Conservation (phyloP, 1,140 invertebrate species). For the Drosophila ironensis region DNA sequence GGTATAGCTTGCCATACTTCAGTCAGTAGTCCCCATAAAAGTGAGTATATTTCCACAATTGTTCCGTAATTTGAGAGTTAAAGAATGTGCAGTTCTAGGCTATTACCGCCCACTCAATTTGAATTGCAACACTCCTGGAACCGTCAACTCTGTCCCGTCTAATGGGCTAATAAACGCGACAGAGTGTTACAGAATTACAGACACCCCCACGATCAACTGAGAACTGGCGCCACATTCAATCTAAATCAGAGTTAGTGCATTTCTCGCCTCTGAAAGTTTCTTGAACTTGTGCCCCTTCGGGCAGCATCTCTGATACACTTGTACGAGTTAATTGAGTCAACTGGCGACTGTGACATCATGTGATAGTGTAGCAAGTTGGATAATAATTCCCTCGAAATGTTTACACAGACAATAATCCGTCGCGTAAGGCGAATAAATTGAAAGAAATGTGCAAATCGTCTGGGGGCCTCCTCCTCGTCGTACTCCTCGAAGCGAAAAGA, state of each 20-base stretch:
- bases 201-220: neutral
- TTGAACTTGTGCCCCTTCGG: constrained; percentile 48
- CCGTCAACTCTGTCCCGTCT: constrained; percentile 5
- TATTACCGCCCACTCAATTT: neutral
- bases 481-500: too few species aligned
- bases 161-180: constrained; percentile 19
- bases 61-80: too few species aligned
- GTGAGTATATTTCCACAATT: too few species aligned
- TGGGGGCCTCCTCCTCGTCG: constrained; percentile 4
- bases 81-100: neutral
- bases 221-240: constrained; percentile 58
- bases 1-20: too few species aligned
- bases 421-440: constrained; percentile 76
- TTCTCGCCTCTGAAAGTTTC: constrained; percentile 47
- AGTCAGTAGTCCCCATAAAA: too few species aligned
- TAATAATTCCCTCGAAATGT: constrained; percentile 63
- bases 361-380: neutral
- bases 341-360: constrained; percentile 62
- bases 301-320: neutral
- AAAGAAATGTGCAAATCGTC: constrained; percentile 45
- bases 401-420: constrained; percentile 69
- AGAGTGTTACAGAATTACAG: constrained; percentile 21
- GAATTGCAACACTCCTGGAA: neutral
- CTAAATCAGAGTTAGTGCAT: constrained; percentile 38
- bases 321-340: constrained; percentile 56